Evolutionary conservation across 2,113 vertebrate genomes (phyloP), one percentile per base, ranked within the genome.

Genomic region (Mirza zaza): DNA sequence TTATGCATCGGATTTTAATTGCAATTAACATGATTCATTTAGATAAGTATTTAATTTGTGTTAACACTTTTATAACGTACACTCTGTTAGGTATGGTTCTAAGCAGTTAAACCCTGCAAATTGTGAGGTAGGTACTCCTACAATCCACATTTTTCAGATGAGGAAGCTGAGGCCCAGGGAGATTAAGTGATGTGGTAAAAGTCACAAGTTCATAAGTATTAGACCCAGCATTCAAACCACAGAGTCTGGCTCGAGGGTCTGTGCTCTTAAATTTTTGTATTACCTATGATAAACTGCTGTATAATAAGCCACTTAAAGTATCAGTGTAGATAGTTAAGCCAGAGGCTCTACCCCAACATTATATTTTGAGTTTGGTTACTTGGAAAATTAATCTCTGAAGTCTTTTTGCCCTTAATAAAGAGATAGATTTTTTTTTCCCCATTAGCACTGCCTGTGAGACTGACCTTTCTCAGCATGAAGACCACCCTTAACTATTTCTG

Each of bases 301-400:
- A 29, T 77, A 34, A 93, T 32, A 96, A 87, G 15, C 6, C 9
- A 79, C 8, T 82, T 87, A 48, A 45, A 73, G 45, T 39, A 6
- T 34, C 11, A 63, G 1, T 12, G 8, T 84, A 75, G 9, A 75
- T 45, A 80, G 39, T 84, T 75, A 89, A 75, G 12, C 39, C 25
- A 65, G 25, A 27, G 59, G 10, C 6, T 20, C 45, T 79, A 65
- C 6, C 7, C 57, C 79, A 89, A 89, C 21, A 61, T 84, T 34
- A 70, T 97, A 91, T 91, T 97, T 82, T 88, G 25, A 88, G 25
- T 91, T 90, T 67, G 25, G 15, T 65, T 87, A 63, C 12, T 90
- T 95, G 85, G 11, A 79, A 94, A 95, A 63, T 77, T 59, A 95
- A 59, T 77, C 39, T 68, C 90, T 27, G 84, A 87, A 81, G 7